Evolutionary conservation across 1,140 invertebrate species (phyloP), one percentile per base, ranked within the genome.

Genomic region (Neodiprion pinetum): DNA sequence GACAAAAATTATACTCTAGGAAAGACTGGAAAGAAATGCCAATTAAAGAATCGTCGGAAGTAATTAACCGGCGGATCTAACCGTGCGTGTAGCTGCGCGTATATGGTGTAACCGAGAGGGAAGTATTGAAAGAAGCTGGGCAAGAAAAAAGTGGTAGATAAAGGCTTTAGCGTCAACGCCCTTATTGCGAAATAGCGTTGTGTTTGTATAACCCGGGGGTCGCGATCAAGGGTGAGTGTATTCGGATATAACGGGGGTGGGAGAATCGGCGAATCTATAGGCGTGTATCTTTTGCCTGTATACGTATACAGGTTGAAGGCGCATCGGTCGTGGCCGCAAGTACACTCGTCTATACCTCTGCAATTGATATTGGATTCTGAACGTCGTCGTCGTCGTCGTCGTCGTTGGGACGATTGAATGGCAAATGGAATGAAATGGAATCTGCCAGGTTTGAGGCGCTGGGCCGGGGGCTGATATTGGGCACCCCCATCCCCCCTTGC

Each of bases 381-480:
- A 40, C 21, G 40, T 71, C 70, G 17, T 14, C 23, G 40, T 12
- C 11, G 47, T 11, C 70, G 70, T 12, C 21, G 23, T 40, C 23
- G 68, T 12, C 12, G 12, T 40, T 70, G 68, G 11, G 11, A 14
- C 80, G 79, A 85, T 86, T 86, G 53, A 87, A 86, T 87, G 85
- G 84, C 85, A 84, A 81, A 82, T 83, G 84, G 80, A 81, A 61
- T 61, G 53, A 61, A 81, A 82, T 81, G 78, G 71, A 65, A 70
- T 47, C 47, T 48, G 48, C 77, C 73, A 72, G 69, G 72, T 67
- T 61, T 70, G 65, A 47, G 21, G 21, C 23, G 1, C 11, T 12
- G 70, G 70, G 67, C 81, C n/a, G 83, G 82, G 82, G 86, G 76
- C 77, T 84, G 85, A 88, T 88, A 88, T 88, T 87, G 86, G 82